Conservation (phyloP, 2,888 invertebrate genomes). For the Blera fallax region DNA sequence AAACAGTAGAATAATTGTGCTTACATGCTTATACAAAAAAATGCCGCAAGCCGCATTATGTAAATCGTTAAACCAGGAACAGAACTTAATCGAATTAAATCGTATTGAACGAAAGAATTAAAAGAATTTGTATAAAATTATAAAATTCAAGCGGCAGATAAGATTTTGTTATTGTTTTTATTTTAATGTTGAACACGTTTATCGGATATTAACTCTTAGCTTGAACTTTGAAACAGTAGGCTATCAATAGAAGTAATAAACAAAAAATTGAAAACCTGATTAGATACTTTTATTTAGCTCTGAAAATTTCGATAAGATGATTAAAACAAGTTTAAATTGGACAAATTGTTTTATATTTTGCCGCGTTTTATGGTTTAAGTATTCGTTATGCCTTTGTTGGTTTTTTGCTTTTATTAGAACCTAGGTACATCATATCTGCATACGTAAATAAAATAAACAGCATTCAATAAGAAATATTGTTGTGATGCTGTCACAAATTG, state of each 20-base stretch:
- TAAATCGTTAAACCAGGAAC: not conserved
- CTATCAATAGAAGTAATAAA: not conserved
- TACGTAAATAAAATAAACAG: not conserved
- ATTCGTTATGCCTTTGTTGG: not conserved
- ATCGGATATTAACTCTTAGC: not conserved
- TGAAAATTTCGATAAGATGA: slow-evolving; percentile 4
- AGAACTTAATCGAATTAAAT: not conserved
- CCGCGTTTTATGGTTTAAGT: not conserved
- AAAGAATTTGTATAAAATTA: not conserved
- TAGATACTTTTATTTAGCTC: slow-evolving; percentile 11
- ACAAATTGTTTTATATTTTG: not conserved
- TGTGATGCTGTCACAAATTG: not conserved
- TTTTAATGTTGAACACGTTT: slow-evolving; percentile 1
- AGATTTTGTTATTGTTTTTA: slow-evolving; percentile 17
- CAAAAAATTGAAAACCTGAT: not conserved
- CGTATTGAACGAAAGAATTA: not conserved
- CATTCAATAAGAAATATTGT: not conserved
- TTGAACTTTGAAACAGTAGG: slow-evolving; percentile 12
- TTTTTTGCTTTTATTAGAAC: not conserved
- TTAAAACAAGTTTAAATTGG: not conserved
- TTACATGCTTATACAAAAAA: not conserved
- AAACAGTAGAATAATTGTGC: not conserved
- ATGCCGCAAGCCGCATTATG: not conserved
- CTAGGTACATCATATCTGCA: not conserved
- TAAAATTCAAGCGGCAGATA: not conserved